These are phyloP conservation scores for Tortrix viridana DNA, from an alignment of 2,888 invertebrate genomes.

Conservation along the genomic window DNA sequence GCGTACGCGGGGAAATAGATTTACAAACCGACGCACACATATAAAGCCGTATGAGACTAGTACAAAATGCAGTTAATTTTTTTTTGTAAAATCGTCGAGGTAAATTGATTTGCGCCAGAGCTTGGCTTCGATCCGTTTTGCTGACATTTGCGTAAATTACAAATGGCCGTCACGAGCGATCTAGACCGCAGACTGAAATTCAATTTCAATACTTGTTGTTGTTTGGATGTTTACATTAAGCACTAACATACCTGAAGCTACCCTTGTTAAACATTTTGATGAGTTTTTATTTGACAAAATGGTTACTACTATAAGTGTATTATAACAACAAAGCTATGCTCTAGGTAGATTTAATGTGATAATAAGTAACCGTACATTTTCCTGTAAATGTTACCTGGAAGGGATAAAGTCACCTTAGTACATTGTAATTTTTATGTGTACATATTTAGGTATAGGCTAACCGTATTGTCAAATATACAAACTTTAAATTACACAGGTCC, in stretches of 20 bases:
- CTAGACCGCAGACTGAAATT: slow-evolving; percentile 43
- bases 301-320: too few relatives aligned
- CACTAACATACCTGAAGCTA: neutral
- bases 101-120: slow-evolving; percentile 59
- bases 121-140: slow-evolving; percentile 50
- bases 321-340: too few relatives aligned
- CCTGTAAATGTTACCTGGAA: too few relatives aligned
- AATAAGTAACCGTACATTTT: too few relatives aligned
- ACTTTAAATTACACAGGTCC: too few relatives aligned
- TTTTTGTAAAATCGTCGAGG: slow-evolving; percentile 27
- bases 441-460: too few relatives aligned
- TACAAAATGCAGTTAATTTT: slow-evolving; percentile 19
- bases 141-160: slow-evolving; percentile 59
- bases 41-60: neutral
- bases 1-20: slow-evolving; percentile 41
- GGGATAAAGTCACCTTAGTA: too few relatives aligned
- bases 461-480: too few relatives aligned
- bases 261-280: neutral
- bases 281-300: neutral
- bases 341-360: too few relatives aligned
- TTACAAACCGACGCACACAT: slow-evolving; percentile 44
- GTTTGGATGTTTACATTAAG: slow-evolving; percentile 41
- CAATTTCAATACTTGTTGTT: slow-evolving; percentile 41
- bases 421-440: too few relatives aligned
- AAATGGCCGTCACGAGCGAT: slow-evolving; percentile 49